Evolutionary conservation across 2,113 vertebrate genomes (phyloP).

Genomic region (Pteronura brasiliensis): DNA sequence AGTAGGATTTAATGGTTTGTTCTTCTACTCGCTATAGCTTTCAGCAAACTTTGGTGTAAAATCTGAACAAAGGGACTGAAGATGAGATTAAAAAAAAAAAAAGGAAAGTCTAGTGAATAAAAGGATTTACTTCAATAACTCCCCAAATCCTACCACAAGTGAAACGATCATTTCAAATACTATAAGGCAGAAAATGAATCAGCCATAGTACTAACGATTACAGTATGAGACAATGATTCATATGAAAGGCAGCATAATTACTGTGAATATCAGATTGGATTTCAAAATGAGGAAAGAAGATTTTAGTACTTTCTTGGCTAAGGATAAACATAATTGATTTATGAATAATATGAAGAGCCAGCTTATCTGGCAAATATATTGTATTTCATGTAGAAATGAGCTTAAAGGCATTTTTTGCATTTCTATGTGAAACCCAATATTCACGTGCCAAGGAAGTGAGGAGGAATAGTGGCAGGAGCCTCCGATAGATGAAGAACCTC

Average conservation of each 20-base stretch:
- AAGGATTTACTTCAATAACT: slow-evolving; percentile 76
- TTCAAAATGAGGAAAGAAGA: slow-evolving; percentile 76
- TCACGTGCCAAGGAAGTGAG: slow-evolving; percentile 45
- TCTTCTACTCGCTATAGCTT: slow-evolving; percentile 4
- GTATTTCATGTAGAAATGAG: slow-evolving; percentile 78
- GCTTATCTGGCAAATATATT: slow-evolving; percentile 79
- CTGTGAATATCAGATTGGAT: slow-evolving; percentile 76
- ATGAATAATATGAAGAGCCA: slow-evolving; percentile 76
- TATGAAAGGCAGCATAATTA: slow-evolving; percentile 73
- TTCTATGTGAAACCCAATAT: slow-evolving; percentile 73
- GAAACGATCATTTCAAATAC: slow-evolving; percentile 71
- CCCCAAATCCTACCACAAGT: slow-evolving; percentile 56
- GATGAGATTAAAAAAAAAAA: slow-evolving; percentile 64
- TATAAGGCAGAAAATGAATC: slow-evolving; percentile 53
- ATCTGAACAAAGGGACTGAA: slow-evolving; percentile 66
- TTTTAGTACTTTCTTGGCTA: slow-evolving; percentile 76
- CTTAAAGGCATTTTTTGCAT: slow-evolving; percentile 75
- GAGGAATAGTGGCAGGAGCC: slow-evolving; percentile 1
- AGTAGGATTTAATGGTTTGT: background rate
- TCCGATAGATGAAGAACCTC: slow-evolving; percentile 9
- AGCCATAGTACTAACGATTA: slow-evolving; percentile 61
- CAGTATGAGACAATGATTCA: slow-evolving; percentile 62
- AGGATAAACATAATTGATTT: slow-evolving; percentile 81
- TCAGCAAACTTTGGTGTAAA: slow-evolving; percentile 55
- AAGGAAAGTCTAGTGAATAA: slow-evolving; percentile 64